Base-by-base conservation (phyloP, 2,113 vertebrate species). In the Sorex fumeus region DNA sequence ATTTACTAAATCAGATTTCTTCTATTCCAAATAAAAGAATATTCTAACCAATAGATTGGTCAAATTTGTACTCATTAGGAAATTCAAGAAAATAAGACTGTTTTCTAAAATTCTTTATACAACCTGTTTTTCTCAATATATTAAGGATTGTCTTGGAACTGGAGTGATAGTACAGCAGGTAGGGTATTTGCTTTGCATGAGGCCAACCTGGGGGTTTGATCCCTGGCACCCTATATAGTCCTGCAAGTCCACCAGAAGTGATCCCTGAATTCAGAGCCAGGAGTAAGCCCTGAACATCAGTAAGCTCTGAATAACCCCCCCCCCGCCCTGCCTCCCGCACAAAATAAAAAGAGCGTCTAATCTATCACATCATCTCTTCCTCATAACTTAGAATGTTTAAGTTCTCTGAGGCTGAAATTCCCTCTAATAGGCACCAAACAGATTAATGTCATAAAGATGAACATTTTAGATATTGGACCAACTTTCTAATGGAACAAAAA, bases 21-120 rank as follows among this genome's bases (percentile, higher is more conserved):
- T 87, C 23, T 82, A 87, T 75, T 86, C 43, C 69, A 93, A 93
- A 89, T 53, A 64, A 95, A 91, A 88, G 32, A 16, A 70, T 75
- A 70, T 91, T 10, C 32, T 32, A 91, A 77, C 66, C 60, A 81
- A 86, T 80, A 76, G 72, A 84, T 77, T 27, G 87, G 43, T n/a
- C 91, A 78, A 45, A 70, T 75, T 23, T 93, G 45, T 89, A 74
- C 27, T 43, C 87, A 81, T 82, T 30, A 95, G 81, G 60, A 75
- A 50, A 64, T 32, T 83, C 72, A 74, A 40, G 40, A 77, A 93
- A 81, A 78, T n/a, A 88, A 90, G 9, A 21, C 28, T 91, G 0
- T 90, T 79, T 79, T 75, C 34, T 77, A 81, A 77, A 96, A 81
- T 45, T n/a, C 60, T 90, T 70, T 69, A 19, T 28, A 86, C 82